Evolutionary conservation across 2,888 invertebrate species (phyloP), one percentile per base, ranked within the genome.

Genomic region (Lampropteryx suffumata): DNA sequence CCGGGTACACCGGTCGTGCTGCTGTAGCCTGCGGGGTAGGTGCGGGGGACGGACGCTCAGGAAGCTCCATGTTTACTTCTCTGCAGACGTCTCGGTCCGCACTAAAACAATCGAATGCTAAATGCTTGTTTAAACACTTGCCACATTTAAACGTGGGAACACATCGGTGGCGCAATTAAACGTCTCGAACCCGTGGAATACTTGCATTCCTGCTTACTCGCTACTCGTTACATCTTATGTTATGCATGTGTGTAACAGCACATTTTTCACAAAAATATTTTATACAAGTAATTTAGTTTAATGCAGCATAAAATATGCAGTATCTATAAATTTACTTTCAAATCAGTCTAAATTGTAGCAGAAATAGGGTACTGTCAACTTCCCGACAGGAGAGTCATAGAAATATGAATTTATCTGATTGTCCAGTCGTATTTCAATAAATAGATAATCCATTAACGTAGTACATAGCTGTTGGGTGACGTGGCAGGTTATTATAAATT

Each of bases 91-190:
- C 84, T 84, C 80, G 78, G 80, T 75, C 79, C 79, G 79, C 86
- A 84, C 89, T 89, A 89, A 90, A 85, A 90, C 89, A 90, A 90
- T 90, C 90, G 85, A 87, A 83, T 82, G 90, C 86, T 90, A 90
- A 90, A 82, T 79, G 85, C 71, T 79, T 81, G 71, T 74, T 72
- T 87, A 90, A 90, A 90, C 89, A 89, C 74, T 73, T 70, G 79
- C 80, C 76, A 82, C 85, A 83, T 81, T 85, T 83, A 82, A 83
- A 84, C 89, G 89, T 89, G 90, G 88, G 89, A 89, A 89, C 79
- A 79, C 73, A 76, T 73, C 78, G 79, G 77, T 82, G 82, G 81
- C 77, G 84, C 85, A 87, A 88, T 88, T 86, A 84, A 79, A 67
- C 76, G 75, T 73, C 73, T 76, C 69, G 73, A 75, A 72, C 75